These are phyloP conservation scores for Coturnix japonica DNA, from an alignment of 2,113 vertebrate species.

Conservation along the genomic window DNA sequence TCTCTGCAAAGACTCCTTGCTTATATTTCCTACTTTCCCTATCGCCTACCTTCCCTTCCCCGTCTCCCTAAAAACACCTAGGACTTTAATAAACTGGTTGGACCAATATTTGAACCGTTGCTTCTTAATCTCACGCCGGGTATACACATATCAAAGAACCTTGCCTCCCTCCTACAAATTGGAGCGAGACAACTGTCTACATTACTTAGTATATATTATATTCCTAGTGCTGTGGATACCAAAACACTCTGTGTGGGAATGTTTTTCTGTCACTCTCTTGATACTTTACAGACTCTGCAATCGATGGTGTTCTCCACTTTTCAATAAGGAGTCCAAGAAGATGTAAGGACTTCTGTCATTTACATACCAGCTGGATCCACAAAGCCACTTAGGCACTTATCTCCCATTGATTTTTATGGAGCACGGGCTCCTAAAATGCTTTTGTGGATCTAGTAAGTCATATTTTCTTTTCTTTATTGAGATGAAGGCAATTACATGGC, in stretches of 20 bases:
- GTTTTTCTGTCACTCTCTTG: neutral
- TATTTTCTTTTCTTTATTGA: slow-evolving; percentile 8
- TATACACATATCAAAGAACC: too few species aligned
- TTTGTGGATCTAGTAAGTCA: neutral
- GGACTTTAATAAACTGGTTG: too few species aligned
- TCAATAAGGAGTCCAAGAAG: neutral
- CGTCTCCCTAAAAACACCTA: too few species aligned
- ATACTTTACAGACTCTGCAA: neutral
- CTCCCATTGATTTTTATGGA: neutral
- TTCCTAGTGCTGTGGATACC: neutral
- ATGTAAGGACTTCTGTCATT: neutral
- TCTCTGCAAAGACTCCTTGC: too few species aligned
- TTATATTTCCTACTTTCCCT: too few species aligned
- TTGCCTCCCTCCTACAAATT: too few species aligned
- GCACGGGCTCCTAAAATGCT: neutral
- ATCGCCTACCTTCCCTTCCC: too few species aligned
- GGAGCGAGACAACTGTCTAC: accelerated
- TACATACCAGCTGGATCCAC: neutral
- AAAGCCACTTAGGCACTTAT: slow-evolving; percentile 8
- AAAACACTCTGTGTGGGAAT: neutral
- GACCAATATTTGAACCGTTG: too few species aligned
- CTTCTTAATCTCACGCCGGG: too few species aligned
- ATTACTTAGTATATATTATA: neutral
- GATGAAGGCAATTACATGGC: neutral
- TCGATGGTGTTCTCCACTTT: neutral